These are phyloP conservation scores for Typhlichthys eigenmanni DNA, from an alignment of 2,797 vertebrate species.

Conservation along the genomic window DNA sequence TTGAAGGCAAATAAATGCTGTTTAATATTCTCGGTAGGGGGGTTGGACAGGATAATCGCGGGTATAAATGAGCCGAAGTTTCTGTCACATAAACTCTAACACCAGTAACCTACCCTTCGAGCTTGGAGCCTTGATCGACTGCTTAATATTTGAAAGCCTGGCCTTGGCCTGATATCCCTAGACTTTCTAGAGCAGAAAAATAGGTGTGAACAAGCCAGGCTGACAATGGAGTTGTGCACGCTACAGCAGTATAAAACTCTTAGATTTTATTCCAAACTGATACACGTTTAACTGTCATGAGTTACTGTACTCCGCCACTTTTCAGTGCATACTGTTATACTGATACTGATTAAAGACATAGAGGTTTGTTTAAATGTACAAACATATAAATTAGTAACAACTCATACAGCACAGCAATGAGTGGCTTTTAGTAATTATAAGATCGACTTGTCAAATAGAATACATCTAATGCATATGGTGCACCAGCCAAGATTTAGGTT, in stretches of 20 bases:
- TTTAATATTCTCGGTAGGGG: slow-evolving; percentile 58
- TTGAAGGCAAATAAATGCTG: slow-evolving; percentile 45
- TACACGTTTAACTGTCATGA: neutral
- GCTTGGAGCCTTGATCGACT: slow-evolving; percentile 53
- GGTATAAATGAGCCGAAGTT: slow-evolving; percentile 49
- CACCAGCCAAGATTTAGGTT: no score
- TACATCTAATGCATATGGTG: no score
- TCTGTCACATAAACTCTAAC: slow-evolving; percentile 36
- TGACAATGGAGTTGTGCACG: slow-evolving; percentile 9
- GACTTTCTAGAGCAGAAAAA: slow-evolving; percentile 54
- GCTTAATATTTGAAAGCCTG: slow-evolving; percentile 76
- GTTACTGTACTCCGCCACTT: neutral
- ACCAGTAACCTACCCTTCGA: slow-evolving; percentile 60
- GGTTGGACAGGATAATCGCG: slow-evolving; percentile 53
- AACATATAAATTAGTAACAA: neutral
- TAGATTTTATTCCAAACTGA: neutral
- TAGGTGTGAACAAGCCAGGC: slow-evolving; percentile 39
- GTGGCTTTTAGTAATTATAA: no score
- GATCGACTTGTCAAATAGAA: no score
- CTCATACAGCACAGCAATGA: no score
- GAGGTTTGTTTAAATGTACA: neutral
- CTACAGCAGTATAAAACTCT: slow-evolving; percentile 10
- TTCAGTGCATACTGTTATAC: no score
- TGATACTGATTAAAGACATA: no score
- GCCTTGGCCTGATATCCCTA: slow-evolving; percentile 55